Evolutionary conservation across 1,140 invertebrate species (phyloP).

Genomic region (Aricia agestis): DNA sequence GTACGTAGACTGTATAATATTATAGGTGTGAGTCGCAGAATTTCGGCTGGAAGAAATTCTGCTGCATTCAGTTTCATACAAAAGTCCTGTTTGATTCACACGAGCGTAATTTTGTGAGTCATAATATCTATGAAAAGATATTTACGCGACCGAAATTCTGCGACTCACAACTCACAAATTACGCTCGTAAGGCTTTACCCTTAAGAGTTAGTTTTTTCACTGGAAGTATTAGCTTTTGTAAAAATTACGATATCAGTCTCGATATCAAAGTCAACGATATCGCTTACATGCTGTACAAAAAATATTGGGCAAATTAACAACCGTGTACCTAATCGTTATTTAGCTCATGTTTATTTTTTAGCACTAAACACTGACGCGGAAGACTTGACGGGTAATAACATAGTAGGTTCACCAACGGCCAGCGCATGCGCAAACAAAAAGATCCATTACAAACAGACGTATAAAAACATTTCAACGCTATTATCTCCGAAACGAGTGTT

Average conservation of each 20-base stretch:
- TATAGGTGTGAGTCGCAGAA: no score
- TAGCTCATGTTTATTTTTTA: slow-evolving; percentile 7
- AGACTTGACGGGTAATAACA: slow-evolving; percentile 11
- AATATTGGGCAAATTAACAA: slow-evolving; percentile 5
- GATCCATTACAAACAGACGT: slow-evolving; percentile 31
- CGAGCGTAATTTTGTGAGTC: no score
- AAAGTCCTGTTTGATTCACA: no score
- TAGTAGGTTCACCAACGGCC: background rate
- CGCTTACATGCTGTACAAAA: slow-evolving; percentile 2
- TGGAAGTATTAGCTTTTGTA: background rate
- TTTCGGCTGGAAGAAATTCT: no score
- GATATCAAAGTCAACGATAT: no score
- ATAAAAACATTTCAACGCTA: slow-evolving; percentile 42
- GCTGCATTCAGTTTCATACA: no score
- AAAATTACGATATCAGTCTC: slow-evolving; percentile 3
- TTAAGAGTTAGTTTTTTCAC: no score
- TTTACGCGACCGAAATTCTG: no score
- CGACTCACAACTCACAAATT: no score
- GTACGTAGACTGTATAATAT: no score
- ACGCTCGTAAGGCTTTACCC: no score
- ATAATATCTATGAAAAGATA: no score
- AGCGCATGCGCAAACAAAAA: background rate
- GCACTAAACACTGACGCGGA: slow-evolving; percentile 5
- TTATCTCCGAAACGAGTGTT: slow-evolving; percentile 51
- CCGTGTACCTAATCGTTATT: slow-evolving; percentile 13